A percentile compares a stretch with the other conserved stretches of the same genome.
Conservation (phyloP, 1,140 invertebrate species). For the Phortica variegata region DNA sequence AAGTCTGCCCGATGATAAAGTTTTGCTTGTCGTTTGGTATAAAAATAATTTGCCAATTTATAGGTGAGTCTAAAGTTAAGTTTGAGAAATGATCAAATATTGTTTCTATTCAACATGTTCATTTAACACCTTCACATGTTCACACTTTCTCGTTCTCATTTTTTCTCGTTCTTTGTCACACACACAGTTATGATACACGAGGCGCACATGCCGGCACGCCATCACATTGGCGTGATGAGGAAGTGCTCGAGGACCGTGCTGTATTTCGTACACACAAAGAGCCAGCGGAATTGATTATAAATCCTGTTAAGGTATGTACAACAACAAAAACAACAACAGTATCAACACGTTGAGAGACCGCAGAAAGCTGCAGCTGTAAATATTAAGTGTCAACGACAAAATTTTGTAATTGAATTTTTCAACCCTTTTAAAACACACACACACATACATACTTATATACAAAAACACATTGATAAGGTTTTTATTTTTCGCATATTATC, state of each 20-base stretch:
- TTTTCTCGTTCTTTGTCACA: background rate
- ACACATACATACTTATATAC: no score
- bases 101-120: background rate
- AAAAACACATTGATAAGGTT: no score
- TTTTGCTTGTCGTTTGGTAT: constrained; percentile 64
- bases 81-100: background rate
- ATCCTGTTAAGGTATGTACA: constrained; percentile 47
- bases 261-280: constrained; percentile 61
- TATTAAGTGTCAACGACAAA: constrained; percentile 28
- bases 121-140: background rate
- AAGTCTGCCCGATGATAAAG: constrained; percentile 59
- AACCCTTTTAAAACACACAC: no score
- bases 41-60: constrained; percentile 65
- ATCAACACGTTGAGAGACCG: no score
- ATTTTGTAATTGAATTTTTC: constrained; percentile 45
- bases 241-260: constrained; percentile 59
- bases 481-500: no score
- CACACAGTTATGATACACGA: constrained; percentile 58
- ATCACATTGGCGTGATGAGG: constrained; percentile 60
- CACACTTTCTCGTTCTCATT: constrained; percentile 13
- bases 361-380: no score
- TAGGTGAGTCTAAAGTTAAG: constrained; percentile 54
- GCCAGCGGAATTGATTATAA: constrained; percentile 60
- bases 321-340: background rate
- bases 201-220: constrained; percentile 57